Base-by-base conservation (phyloP, 2,888 invertebrate species). In the Polymixis flavicincta region DNA sequence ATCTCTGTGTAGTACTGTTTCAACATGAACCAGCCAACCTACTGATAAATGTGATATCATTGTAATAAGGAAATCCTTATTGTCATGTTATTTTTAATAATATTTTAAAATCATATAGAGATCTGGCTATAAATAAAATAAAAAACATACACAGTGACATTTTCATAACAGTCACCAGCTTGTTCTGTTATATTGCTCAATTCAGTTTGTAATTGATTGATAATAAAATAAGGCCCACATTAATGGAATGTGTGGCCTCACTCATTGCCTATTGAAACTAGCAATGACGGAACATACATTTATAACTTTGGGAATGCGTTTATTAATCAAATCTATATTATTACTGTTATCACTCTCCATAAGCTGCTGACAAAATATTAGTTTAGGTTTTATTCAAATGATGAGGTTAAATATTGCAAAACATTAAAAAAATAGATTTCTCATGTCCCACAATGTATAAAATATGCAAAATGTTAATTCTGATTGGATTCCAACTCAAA, bases 1-100 rank as follows among this genome's bases (percentile, higher is more conserved):
- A 86, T 85, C 84, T 78, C 70, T 76, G 55, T 63, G 28, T 67
- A 55, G 59, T 71, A 74, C 78, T 74, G 52, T 78, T 84, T 71
- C 65, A 82, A 77, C 65, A 72, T 71, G 32, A 59, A 68, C 55
- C 52, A 52, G 32, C 59, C 59, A 84, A 63, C 48, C 19, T 60
- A 37, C 45, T 74, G 82, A 76, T 83, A 73, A 80, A 48, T 59
- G 28, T 63, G 28, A n/a, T 65, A 60, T 64, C 19, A 66, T 55
- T 72, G 50, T 50, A 19, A 52, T 55, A 22, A 60, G 54, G 54
- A 84, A 66, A 72, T 75, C 19, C 11, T 55, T 17, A 19, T 37
- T 69, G 45, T 45, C 17, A 72, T 71, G 13, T 52, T 45, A 45
- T 65, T 69, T 57, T 61, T 25, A 45, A 22, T 28, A 22, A 37